Evolutionary conservation across 2,113 vertebrate species (phyloP), one percentile per base, ranked within the genome.

Genomic region (Hippocampus barbouri): DNA sequence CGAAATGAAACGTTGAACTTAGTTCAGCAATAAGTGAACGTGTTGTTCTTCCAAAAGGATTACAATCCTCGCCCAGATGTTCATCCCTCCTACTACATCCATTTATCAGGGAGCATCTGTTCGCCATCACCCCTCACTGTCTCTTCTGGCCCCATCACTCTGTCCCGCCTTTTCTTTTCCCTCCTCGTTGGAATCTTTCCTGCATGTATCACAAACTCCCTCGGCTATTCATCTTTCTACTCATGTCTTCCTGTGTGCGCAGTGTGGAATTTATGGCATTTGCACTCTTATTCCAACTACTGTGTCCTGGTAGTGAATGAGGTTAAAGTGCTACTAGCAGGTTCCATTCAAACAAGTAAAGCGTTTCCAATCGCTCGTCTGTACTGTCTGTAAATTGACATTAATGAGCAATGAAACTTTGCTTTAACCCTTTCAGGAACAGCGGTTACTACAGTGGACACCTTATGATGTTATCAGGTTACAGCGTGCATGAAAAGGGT

Each of bases 21-120:
- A 2, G 34, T 38, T 40, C 20, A 63, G 18, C 18, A 38, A 34
- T 63, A 23, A 18, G 59, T 61, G 16, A 12, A 43, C 40, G 14
- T 15, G 41, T n/a, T 65, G 21, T 65, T 41, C 61, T 63, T 21
- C 15, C n/a, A 70, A 73, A 77, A 66, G 72, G 66, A 75, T 73
- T 73, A 78, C 79, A 38, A 38, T 67, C 80, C 69, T 69, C 56
- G 65, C 60, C 69, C 64, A 66, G 80, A 76, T 75, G 71, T 59
- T 43, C 71, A 41, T 43, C 38, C 70, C 56, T 23, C 77, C 74
- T 43, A 76, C 80, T 78, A 76, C 78, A 53, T 83, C 76, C 78
- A 78, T 84, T 74, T 82, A 66, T 78, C 66, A 25, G 57, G 65
- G 66, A 47, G 21, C 7, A 43, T 56, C 86, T 80, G 86, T 64